Evolutionary conservation across 2,113 vertebrate genomes (phyloP).

Genomic region (Tupaia tana): DNA sequence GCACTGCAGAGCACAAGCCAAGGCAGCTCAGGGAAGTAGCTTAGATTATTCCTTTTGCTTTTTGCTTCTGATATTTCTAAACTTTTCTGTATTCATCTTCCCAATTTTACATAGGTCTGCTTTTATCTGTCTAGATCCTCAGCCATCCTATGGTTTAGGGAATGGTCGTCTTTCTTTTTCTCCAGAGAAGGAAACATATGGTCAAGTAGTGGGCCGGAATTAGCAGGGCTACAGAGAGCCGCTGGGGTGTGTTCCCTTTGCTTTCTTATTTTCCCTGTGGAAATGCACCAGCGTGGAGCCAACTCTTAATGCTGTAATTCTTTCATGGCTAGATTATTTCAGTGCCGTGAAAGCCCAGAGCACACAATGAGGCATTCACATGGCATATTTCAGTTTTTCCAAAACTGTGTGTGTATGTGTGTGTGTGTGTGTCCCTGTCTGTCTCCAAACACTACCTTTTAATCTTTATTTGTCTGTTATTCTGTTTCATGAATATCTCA

Average conservation of each 20-base stretch:
- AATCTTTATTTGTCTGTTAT: slow-evolving; percentile 37
- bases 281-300: not conserved
- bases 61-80: slow-evolving; percentile 46
- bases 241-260: not conserved
- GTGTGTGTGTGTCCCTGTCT: not conserved
- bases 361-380: not conserved
- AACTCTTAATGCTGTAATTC: not conserved
- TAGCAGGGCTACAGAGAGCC: not conserved
- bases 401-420: too few species aligned
- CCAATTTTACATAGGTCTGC: not conserved
- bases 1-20: not conserved
- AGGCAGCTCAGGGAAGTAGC: not conserved
- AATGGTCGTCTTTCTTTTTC: not conserved
- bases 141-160: not conserved
- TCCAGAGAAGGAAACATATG: slow-evolving; percentile 47
- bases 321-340: not conserved
- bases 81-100: not conserved
- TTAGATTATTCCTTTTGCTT: not conserved
- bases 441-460: not conserved
- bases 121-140: slow-evolving; percentile 53
- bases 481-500: slow-evolving; percentile 19
- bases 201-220: not conserved
- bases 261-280: not conserved
- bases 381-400: not conserved
- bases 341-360: not conserved